phyloP scores from a whole-genome alignment of 1,140 invertebrate species.

The Pristionchus pacificus region DNA sequence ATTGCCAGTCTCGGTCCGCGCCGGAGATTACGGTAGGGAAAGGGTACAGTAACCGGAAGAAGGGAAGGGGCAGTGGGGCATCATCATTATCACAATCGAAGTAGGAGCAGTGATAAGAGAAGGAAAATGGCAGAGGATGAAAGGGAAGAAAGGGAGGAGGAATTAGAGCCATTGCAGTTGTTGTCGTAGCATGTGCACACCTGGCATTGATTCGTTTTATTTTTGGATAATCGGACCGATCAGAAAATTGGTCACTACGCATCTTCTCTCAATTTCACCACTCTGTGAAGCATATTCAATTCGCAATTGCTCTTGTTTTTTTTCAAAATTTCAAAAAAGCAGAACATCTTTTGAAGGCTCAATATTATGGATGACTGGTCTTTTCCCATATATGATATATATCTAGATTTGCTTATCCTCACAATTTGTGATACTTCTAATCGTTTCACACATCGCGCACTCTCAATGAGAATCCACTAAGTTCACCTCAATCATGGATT shows the following conservation, averaged over 20 bases:
- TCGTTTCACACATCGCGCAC: too few relatives aligned
- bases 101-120: slow-evolving; percentile 3
- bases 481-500: slow-evolving; percentile 10
- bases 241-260: too few relatives aligned
- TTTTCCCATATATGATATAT: too few relatives aligned
- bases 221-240: too few relatives aligned
- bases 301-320: neutral
- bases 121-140: neutral
- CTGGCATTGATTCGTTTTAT: neutral
- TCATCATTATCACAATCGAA: slow-evolving; percentile 7
- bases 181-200: slow-evolving; percentile 30
- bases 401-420: too few relatives aligned
- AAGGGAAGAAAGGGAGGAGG: neutral
- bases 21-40: too few relatives aligned
- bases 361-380: too few relatives aligned
- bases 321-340: neutral
- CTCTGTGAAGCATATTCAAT: neutral
- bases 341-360: too few relatives aligned
- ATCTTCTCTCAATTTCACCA: neutral
- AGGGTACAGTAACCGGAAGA: too few relatives aligned
- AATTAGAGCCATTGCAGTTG: slow-evolving; percentile 18
- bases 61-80: too few relatives aligned
- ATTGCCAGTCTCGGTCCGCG: too few relatives aligned
- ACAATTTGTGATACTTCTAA: too few relatives aligned
- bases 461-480: neutral